Percentiles rank a stretch among this genome's conserved stretches.
These are phyloP conservation scores for Bubo bubo DNA, from an alignment of 2,113 vertebrate species.

Conservation along the genomic window DNA sequence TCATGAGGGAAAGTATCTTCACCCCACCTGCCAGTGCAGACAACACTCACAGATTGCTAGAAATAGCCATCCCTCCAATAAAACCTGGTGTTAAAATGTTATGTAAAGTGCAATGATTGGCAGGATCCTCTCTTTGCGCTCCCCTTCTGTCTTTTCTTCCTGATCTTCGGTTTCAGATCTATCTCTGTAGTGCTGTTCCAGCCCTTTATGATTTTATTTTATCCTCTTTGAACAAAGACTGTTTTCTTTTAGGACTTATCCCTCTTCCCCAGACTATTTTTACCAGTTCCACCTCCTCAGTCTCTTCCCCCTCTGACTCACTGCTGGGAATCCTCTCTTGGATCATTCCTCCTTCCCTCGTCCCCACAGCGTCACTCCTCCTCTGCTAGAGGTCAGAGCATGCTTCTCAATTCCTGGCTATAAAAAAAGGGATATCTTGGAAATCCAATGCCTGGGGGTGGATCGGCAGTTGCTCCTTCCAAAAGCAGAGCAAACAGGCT, in stretches of 20 bases:
- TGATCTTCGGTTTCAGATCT: not conserved
- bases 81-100: not conserved
- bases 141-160: not conserved
- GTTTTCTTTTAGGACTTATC: constrained; percentile 1
- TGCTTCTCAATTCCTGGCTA: not conserved
- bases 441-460: not conserved
- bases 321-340: constrained; percentile 47
- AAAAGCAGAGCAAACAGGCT: not conserved
- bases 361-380: not conserved
- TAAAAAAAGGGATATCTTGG: not conserved
- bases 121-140: not conserved
- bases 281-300: constrained; percentile 16
- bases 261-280: constrained; percentile 14
- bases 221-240: not conserved
- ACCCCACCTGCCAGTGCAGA: not conserved
- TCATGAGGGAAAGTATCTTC: not conserved
- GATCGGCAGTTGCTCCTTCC: not conserved
- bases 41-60: not conserved
- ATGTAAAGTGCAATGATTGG: not conserved
- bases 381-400: not conserved
- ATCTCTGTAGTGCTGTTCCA: not conserved
- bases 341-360: not conserved
- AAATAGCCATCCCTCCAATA: not conserved
- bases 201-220: constrained; percentile 11
- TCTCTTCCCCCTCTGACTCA: constrained; percentile 11